Base-by-base conservation (phyloP, 1,140 invertebrate species). In the Polypedilum vanderplanki region DNA sequence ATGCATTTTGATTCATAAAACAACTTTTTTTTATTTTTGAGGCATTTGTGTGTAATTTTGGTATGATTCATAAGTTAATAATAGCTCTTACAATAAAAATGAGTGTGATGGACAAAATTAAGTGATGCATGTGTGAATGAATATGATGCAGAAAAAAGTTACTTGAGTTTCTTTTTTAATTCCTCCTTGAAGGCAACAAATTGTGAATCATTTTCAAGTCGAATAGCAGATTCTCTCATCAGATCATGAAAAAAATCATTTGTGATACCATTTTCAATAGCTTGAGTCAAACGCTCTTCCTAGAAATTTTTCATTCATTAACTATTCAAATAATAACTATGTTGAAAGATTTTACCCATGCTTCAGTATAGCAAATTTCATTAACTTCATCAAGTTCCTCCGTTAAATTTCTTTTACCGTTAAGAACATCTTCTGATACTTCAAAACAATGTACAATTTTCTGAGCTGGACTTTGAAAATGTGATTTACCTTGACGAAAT, bases 391-490 rank as follows among this genome's bases (percentile, higher is more conserved):
- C 7, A 7, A n/a, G 18, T 0, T 22, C 9, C 8, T 70, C 65
- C 4, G 17, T 18, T 8, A 70, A 0, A 70, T 20, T 18, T 20
- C 18, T 22, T 20, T 18, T 18, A 1, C 65, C 65, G 20, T 70
- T 70, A 1, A 70, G 5, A 18, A 70, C 18, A 20, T 18, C 17
- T 70, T 70, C 15, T 18, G 7, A n/a, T 8, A 70, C n/a, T 22
- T 70, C 65, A 70, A 70, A 70, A 10, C 65, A 70, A 18, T 70
- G n/a, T 20, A 70, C 18, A 20, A 22, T 22, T 22, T 70, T 18
- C 5, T 33, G 24, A 33, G 24, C 24, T 1, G 24, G 24, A 33
- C 18, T 9, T 20, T 18, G 1, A 33, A 8, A 4, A 18, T 70
- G 65, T 18, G 3, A 18, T 20, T 3, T 18, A 20, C n/a, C 18